Conservation (phyloP, 2,113 vertebrate species). For the Pollimyrus isidori region DNA sequence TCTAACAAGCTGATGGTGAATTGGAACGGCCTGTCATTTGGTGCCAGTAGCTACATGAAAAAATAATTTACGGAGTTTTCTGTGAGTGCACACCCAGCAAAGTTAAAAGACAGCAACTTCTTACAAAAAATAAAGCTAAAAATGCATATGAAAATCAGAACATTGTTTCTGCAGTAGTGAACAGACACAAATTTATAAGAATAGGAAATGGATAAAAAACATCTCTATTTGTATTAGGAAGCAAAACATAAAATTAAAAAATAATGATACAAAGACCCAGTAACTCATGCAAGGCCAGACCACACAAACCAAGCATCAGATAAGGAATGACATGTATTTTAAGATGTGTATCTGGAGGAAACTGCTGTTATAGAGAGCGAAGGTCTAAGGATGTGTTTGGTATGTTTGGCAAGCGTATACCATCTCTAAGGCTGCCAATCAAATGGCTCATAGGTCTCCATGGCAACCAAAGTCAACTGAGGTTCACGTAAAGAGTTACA, state of each 20-base stretch:
- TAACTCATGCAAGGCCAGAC: neutral
- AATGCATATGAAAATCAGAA: neutral
- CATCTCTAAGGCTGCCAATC: neutral
- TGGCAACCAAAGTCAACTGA: neutral
- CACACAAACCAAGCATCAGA: neutral
- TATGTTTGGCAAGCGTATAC: neutral
- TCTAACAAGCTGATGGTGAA: neutral
- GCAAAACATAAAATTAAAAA: neutral
- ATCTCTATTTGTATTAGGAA: neutral
- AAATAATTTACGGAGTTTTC: neutral
- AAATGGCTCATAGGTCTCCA: neutral
- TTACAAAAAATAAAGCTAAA: neutral
- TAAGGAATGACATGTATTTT: neutral
- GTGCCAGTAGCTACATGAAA: neutral
- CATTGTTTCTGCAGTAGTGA: neutral
- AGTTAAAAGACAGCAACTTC: neutral
- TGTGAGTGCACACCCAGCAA: neutral
- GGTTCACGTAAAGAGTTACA: neutral
- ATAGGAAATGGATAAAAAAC: neutral
- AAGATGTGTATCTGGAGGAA: neutral
- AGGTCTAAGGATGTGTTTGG: neutral
- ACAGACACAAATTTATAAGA: neutral
- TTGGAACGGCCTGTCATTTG: neutral
- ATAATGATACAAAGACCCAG: neutral
- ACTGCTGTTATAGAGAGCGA: neutral